These are phyloP conservation scores for Dryococelus australis DNA, from an alignment of 2,888 invertebrate species.

Conservation along the genomic window DNA sequence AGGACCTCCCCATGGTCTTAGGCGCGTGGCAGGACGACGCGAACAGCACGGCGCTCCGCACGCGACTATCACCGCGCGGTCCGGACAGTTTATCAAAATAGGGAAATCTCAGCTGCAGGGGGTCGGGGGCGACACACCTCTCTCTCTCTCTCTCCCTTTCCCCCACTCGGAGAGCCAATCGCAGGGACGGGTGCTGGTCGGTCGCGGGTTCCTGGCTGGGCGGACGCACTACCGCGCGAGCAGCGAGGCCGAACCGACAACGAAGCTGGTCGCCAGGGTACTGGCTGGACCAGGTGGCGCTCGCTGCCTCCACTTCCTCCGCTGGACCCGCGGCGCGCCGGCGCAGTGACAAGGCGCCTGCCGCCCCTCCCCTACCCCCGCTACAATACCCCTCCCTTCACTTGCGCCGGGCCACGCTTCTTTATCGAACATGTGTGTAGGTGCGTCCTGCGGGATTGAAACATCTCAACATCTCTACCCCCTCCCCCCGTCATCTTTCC, in stretches of 20 bases:
- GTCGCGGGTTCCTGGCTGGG: too few species aligned
- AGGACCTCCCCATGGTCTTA: background rate
- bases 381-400: background rate
- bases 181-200: background rate
- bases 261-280: background rate
- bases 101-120: background rate
- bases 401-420: background rate
- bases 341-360: slow-evolving; percentile 19
- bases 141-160: background rate
- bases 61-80: background rate
- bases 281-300: background rate
- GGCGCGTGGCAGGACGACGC: background rate
- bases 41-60: background rate
- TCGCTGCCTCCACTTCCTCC: background rate
- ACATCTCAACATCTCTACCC: background rate
- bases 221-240: background rate
- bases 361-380: slow-evolving; percentile 21
- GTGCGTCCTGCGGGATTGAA: background rate
- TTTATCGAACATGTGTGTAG: slow-evolving; percentile 12
- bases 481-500: too few species aligned
- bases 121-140: background rate
- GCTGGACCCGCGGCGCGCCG: slow-evolving; percentile 28
- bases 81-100: background rate
- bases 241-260: background rate
- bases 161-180: background rate